phyloP scores from a whole-genome alignment of 1,140 invertebrate genomes.

The Caenorhabditis inopinata region DNA sequence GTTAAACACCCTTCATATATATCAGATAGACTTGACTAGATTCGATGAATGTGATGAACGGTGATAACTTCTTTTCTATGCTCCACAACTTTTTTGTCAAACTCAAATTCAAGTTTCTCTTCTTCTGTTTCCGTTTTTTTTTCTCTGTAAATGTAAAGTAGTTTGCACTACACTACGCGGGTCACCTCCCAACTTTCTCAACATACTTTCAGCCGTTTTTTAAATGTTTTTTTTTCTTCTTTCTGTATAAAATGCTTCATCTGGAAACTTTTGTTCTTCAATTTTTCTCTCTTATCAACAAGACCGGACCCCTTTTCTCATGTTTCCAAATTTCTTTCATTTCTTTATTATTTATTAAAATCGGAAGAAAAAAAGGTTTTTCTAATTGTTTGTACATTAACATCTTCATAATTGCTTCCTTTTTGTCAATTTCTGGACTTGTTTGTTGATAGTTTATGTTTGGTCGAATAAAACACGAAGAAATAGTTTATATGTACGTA shows the following conservation, averaged over 20 bases:
- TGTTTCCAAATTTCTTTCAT: too few relatives aligned
- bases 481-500: background rate
- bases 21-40: slow-evolving; percentile 31
- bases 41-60: slow-evolving; percentile 32
- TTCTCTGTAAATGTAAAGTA: slow-evolving; percentile 22
- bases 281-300: background rate
- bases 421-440: background rate
- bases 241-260: slow-evolving; percentile 11
- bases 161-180: slow-evolving; percentile 21
- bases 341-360: background rate
- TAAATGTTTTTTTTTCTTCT: background rate
- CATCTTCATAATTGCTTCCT: background rate
- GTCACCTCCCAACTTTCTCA: slow-evolving; percentile 30
- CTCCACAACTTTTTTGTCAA: background rate
- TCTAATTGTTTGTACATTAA: background rate
- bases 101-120: too few relatives aligned
- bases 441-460: slow-evolving; percentile 30
- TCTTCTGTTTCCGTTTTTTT: background rate
- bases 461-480: slow-evolving; percentile 20
- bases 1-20: background rate
- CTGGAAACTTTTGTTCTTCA: background rate
- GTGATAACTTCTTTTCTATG: slow-evolving; percentile 6
- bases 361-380: background rate
- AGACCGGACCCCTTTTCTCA: too few relatives aligned
- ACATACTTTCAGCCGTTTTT: background rate